A percentile compares a stretch with the other conserved stretches of the same genome.
Evolutionary conservation across 1,140 invertebrate species (phyloP).

Genomic region (Drosophila kohkoa): DNA sequence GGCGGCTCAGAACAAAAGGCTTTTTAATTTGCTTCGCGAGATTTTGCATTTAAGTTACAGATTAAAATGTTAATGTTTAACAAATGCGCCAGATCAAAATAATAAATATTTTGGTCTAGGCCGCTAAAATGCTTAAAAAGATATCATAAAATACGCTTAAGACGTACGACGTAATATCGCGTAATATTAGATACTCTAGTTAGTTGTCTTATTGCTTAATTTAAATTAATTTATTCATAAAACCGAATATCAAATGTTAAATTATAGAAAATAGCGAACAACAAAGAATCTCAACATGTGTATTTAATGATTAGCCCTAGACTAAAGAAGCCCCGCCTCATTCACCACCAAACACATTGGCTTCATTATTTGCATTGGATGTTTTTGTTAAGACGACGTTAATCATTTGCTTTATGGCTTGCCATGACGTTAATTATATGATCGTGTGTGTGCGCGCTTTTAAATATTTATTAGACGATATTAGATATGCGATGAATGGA

Average conservation of each 20-base stretch:
- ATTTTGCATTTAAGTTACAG: conserved; percentile 60
- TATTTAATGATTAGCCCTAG: conserved; percentile 45
- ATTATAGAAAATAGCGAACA: conserved; percentile 65
- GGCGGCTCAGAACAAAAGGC: conserved; percentile 69
- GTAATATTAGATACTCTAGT: conserved; percentile 74
- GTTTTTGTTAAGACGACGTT: conserved; percentile 68
- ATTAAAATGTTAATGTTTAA: conserved; percentile 66
- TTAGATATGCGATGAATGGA: conserved; percentile 34
- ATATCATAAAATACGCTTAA: conserved; percentile 71
- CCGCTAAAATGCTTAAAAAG: conserved; percentile 52
- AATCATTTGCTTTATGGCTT: conserved; percentile 67
- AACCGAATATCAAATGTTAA: conserved; percentile 66
- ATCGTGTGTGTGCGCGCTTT: conserved; percentile 54
- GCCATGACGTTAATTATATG: conserved; percentile 70
- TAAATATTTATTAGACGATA: conserved; percentile 69
- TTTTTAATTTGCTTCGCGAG: conserved; percentile 49
- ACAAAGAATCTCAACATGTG: conserved; percentile 40
- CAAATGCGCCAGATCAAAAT: conserved; percentile 38
- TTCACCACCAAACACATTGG: conserved; percentile 8
- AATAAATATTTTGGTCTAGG: conserved; percentile 43
- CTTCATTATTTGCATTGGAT: conserved; percentile 47
- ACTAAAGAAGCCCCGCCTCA: neutral
- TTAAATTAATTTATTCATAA: conserved; percentile 83
- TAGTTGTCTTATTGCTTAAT: conserved; percentile 81
- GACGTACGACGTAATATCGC: conserved; percentile 70